Conservation (phyloP, 1,140 invertebrate genomes). For the Melipona quadrifasciata region DNA sequence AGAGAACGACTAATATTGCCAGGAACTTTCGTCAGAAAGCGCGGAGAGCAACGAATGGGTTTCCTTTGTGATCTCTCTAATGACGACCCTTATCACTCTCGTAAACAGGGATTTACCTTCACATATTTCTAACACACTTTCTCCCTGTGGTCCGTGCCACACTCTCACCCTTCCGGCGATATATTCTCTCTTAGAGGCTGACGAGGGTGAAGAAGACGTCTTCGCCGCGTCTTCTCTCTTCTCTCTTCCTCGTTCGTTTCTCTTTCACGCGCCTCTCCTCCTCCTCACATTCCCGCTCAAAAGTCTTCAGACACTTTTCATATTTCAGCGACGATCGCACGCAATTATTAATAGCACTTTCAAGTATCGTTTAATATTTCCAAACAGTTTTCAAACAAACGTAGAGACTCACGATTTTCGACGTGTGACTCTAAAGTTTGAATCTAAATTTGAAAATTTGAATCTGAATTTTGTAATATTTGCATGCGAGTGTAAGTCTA, state of each 20-base stretch:
- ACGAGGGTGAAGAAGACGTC: conserved; percentile 54
- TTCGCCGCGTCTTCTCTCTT: conserved; percentile 32
- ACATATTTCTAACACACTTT: conserved; percentile 55
- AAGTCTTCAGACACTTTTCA: too few species aligned
- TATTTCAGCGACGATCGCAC: too few species aligned
- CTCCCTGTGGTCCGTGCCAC: conserved; percentile 24
- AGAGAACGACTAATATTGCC: not conserved
- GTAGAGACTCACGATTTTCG: too few species aligned
- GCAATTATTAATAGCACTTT: too few species aligned
- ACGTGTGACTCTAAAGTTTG: too few species aligned
- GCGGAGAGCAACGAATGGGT: conserved; percentile 28
- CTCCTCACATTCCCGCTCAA: too few species aligned
- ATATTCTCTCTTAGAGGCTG: conserved; percentile 48
- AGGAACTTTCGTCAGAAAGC: conserved; percentile 29
- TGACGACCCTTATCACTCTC: conserved; percentile 66
- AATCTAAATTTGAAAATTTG: too few species aligned
- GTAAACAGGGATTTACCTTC: conserved; percentile 65
- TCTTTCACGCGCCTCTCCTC: too few species aligned
- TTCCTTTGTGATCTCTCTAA: conserved; percentile 60
- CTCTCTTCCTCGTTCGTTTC: not conserved
- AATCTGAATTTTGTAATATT: too few species aligned
- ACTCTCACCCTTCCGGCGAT: conserved; percentile 51
- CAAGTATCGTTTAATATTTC: too few species aligned
- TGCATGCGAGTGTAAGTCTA: too few species aligned
- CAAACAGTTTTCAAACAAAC: too few species aligned